Base-by-base conservation (phyloP, 2,113 vertebrate species). In the Hemiprocne comata region DNA sequence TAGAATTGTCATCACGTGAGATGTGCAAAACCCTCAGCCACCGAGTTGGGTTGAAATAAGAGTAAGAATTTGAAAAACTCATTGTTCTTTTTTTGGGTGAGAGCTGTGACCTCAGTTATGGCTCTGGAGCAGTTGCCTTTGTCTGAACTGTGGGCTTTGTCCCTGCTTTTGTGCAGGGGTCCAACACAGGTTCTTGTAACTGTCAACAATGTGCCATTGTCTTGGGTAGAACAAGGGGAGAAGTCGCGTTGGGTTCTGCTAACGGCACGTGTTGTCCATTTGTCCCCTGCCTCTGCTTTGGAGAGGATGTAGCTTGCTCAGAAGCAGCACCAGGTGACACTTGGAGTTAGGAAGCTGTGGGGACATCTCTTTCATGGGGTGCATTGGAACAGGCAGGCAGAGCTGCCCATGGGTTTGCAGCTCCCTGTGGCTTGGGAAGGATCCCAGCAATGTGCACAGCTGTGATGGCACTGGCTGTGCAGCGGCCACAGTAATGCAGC, bases 401-500 rank as follows among this genome's bases (percentile, higher is more conserved):
- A 79, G 66, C 71, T 85, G 69, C 46, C 55, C 16, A 0, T 20
- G 65, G 70, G 71, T 71, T 33, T 54, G 0, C 29, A 4, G 2
- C 0, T 4, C 65, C 40, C 40, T 42, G 40, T 12, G 40, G 40
- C 40, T 71, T 72, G 79, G 75, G 86, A 88, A 21, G 20, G 66
- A 78, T 89, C 50, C 62, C 81, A 57, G 44, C 25, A 85, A 25
- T 0, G 38, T 0, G 3, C 76, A 6, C 76, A 64, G 84, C 94
- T 67, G 72, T 0, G 0, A 9, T 8, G 38, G 53, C 42, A 4
- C 53, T 78, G 3, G 7, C 81, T 36, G 90, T 8, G 57, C 46
- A 0, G 15, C 9, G 1, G 18, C 17, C 48, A 6, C 53, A 2
- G 55, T 19, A 12, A 17, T 1, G 3, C 1, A 0, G 48, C n/a